A percentile compares a stretch with the other conserved stretches of the same genome.
Evolutionary conservation across 2,888 invertebrate genomes (phyloP).

Genomic region (Bellardia pandia): DNA sequence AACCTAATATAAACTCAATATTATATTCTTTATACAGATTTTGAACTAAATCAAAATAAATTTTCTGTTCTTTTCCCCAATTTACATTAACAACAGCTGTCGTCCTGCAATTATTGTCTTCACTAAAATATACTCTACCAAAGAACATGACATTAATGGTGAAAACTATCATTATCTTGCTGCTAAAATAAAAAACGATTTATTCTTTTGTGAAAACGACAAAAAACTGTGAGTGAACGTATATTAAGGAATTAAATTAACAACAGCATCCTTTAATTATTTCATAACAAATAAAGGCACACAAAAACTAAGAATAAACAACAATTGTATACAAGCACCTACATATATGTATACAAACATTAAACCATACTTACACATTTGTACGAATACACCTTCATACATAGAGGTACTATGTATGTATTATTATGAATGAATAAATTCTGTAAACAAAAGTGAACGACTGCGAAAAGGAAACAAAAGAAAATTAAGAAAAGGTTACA

Average conservation of each 20-base stretch:
- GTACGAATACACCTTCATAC: background rate
- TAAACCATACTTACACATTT: too few relatives aligned
- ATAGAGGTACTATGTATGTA: background rate
- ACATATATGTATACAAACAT: background rate
- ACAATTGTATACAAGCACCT: background rate
- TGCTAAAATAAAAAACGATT: background rate
- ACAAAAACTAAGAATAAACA: background rate
- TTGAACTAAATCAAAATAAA: background rate
- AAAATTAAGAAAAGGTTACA: conserved; percentile 40
- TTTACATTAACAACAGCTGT: background rate
- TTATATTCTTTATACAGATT: background rate
- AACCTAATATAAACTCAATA: background rate
- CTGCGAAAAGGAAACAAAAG: background rate
- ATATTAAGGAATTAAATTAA: conserved; percentile 31
- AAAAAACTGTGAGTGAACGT: background rate
- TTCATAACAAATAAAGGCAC: conserved; percentile 19
- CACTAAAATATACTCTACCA: background rate
- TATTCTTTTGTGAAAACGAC: background rate
- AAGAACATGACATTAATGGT: conserved; percentile 25
- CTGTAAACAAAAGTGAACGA: background rate
- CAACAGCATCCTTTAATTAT: conserved; percentile 39
- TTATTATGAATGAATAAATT: conserved; percentile 3
- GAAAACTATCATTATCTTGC: conserved; percentile 7
- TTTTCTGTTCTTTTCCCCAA: background rate
- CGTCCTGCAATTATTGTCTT: background rate